Percentiles rank a stretch among this genome's conserved stretches.
phyloP scores from a whole-genome alignment of 2,113 vertebrate genomes.

The Tragelaphus buxtoni region DNA sequence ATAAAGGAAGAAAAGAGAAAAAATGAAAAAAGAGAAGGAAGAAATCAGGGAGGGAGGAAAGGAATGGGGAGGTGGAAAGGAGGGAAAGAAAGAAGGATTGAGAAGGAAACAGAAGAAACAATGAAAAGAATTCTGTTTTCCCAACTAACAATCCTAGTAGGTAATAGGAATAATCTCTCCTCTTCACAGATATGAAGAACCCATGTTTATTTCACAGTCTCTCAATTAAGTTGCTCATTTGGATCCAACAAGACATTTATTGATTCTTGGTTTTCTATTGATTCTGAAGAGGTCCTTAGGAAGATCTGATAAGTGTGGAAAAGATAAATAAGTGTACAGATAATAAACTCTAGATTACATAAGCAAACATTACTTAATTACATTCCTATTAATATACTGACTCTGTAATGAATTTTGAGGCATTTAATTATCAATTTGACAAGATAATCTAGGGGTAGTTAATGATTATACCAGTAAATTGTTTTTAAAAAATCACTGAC shows the following conservation, averaged over 20 bases:
- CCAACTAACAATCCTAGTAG: background rate
- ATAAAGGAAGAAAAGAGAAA: background rate
- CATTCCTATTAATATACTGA: constrained; percentile 81
- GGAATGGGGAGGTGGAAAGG: fast-evolving
- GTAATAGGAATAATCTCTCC: background rate
- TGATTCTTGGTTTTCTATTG: constrained; percentile 78
- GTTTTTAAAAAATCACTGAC: constrained; percentile 74
- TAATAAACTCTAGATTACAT: constrained; percentile 81
- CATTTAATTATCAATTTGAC: constrained; percentile 85
- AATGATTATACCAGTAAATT: constrained; percentile 81
- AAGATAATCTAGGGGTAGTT: constrained; percentile 83
- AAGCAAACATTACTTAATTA: constrained; percentile 84
- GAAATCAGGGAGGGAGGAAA: background rate
- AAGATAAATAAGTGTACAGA: constrained; percentile 80
- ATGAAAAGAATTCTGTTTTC: background rate
- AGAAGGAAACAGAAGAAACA: background rate
- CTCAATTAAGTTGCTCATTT: constrained; percentile 72
- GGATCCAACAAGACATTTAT: constrained; percentile 73
- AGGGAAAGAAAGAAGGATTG: background rate
- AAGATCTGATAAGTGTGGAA: constrained; percentile 75
- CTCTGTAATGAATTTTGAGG: constrained; percentile 82
- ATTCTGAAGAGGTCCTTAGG: constrained; percentile 72
- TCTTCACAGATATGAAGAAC: constrained; percentile 14
- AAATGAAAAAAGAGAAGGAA: background rate
- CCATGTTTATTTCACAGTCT: constrained; percentile 46